phyloP scores from a whole-genome alignment of 2,113 vertebrate species.

The Gnathonemus longibarbis region DNA sequence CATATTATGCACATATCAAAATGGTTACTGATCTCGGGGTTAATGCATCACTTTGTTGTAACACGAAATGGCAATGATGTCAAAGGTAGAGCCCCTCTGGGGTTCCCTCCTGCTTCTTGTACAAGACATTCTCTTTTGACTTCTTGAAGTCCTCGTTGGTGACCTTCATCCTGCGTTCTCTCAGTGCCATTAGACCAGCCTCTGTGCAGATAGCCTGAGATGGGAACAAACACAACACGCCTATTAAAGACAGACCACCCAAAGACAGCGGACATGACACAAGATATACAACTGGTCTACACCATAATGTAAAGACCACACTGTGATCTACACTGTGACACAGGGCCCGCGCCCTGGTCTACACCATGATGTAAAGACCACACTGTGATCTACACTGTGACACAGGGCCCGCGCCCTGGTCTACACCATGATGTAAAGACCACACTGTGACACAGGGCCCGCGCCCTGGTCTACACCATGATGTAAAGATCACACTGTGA shows the following conservation, averaged over 20 bases:
- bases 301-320: background rate
- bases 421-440: background rate
- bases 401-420: background rate
- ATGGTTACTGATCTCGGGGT: background rate
- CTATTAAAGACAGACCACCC: background rate
- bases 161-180: slow-evolving; percentile 95
- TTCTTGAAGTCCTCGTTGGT: slow-evolving; percentile 99
- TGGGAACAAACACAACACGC: background rate
- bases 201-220: slow-evolving; percentile 94
- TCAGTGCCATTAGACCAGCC: slow-evolving; percentile 89
- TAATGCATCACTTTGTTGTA: background rate
- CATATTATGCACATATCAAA: slow-evolving; percentile 9
- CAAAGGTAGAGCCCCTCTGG: slow-evolving; percentile 81
- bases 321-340: background rate
- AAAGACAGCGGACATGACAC: background rate
- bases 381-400: no score
- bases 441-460: background rate
- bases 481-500: background rate
- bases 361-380: background rate
- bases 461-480: background rate
- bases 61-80: slow-evolving; percentile 31
- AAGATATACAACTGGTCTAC: background rate
- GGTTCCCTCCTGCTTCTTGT: slow-evolving; percentile 97
- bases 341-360: background rate
- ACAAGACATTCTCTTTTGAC: slow-evolving; percentile 96